Conservation (phyloP, 2,797 vertebrate genomes). For the Moxostoma hubbsi region DNA sequence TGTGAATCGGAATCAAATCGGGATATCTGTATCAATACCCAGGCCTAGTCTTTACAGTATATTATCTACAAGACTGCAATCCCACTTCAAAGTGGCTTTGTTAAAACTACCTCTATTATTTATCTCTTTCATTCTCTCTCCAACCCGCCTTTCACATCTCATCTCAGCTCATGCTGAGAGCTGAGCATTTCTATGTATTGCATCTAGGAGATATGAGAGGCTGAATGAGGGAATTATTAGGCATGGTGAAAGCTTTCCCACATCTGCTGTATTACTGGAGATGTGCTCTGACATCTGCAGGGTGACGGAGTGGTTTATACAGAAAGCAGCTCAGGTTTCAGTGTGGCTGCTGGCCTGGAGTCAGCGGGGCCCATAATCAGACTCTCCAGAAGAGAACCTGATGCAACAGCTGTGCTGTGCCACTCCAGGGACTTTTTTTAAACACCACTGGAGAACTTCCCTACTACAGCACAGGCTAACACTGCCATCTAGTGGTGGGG, state of each 20-base stretch:
- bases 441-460: conserved; percentile 29
- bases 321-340: conserved; percentile 66
- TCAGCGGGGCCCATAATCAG: conserved; percentile 67
- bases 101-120: conserved; percentile 8
- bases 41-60: not conserved
- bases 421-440: conserved; percentile 30
- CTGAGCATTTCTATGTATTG: conserved; percentile 52
- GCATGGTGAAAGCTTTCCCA: conserved; percentile 63
- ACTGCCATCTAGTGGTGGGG: conserved; percentile 73
- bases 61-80: conserved; percentile 4
- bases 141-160: conserved; percentile 35
- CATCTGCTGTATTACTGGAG: conserved; percentile 67
- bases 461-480: conserved; percentile 54
- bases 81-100: not conserved
- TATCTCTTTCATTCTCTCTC: conserved; percentile 15
- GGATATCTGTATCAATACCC: too few species aligned
- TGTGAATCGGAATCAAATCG: too few species aligned
- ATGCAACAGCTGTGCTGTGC: conserved; percentile 63
- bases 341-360: conserved; percentile 65
- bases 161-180: conserved; percentile 24
- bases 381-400: conserved; percentile 58
- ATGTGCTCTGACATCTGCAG: conserved; percentile 59
- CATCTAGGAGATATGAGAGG: conserved; percentile 71
- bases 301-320: conserved; percentile 51
- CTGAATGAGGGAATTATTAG: conserved; percentile 60